A percentile compares a stretch with the other conserved stretches of the same genome.
These are phyloP conservation scores for Mellilla xanthometata DNA, from an alignment of 2,888 invertebrate genomes.

Conservation along the genomic window DNA sequence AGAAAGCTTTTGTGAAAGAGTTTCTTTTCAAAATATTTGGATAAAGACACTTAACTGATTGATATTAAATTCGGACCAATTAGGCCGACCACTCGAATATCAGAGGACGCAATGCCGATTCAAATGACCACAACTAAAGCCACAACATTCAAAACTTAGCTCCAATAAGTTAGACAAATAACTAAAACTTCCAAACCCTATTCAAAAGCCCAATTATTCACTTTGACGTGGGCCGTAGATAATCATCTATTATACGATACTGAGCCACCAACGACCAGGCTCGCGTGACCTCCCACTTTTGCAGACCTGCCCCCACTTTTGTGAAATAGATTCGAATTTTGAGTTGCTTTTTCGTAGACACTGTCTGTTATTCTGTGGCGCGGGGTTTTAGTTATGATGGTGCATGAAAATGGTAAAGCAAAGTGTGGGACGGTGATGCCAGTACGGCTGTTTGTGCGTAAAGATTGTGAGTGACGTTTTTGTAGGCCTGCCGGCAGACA, in stretches of 20 bases:
- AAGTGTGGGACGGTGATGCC: conserved; percentile 58
- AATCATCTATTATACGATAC: conserved; percentile 79
- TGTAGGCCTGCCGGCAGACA: conserved; percentile 31
- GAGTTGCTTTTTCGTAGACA: not conserved
- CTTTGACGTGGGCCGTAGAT: conserved; percentile 77
- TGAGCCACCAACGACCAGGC: conserved; percentile 55
- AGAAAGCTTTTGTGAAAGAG: too few species aligned
- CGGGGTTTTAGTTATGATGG: conserved; percentile 39
- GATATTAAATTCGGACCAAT: too few species aligned
- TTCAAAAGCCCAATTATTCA: conserved; percentile 79
- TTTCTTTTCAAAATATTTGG: too few species aligned
- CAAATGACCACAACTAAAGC: too few species aligned
- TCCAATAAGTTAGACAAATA: conserved; percentile 34
- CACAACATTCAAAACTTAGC: not conserved
- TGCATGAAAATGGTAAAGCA: conserved; percentile 55
- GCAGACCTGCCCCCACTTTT: conserved; percentile 32
- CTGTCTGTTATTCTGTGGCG: conserved; percentile 10
- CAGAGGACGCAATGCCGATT: too few species aligned
- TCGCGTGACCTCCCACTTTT: conserved; percentile 47
- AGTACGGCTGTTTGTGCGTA: conserved; percentile 66
- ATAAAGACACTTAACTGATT: too few species aligned
- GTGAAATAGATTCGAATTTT: conserved; percentile 7
- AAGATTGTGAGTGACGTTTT: conserved; percentile 67
- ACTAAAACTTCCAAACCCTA: conserved; percentile 49
- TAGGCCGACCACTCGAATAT: too few species aligned